Percentiles rank a stretch among this genome's conserved stretches.
Evolutionary conservation across 2,797 vertebrate genomes (phyloP).

Genomic region (Coluber constrictor): DNA sequence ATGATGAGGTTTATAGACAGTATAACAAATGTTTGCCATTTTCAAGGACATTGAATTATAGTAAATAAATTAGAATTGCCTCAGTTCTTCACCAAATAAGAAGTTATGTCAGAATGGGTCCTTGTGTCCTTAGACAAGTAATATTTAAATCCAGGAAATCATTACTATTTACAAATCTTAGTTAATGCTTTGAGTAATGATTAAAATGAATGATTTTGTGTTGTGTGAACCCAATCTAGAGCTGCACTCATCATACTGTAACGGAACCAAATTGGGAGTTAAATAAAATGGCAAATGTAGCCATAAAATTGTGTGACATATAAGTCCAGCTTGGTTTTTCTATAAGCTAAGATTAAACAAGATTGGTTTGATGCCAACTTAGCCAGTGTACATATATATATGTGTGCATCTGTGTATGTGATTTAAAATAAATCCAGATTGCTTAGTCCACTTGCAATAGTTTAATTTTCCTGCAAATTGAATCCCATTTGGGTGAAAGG

Average conservation of each 20-base stretch:
- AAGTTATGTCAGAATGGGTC: not conserved
- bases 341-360: not conserved
- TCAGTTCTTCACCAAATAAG: not conserved
- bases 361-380: not conserved
- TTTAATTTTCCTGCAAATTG: not conserved
- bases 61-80: not conserved
- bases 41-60: not conserved
- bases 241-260: not conserved
- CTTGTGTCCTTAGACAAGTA: not conserved
- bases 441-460: not conserved
- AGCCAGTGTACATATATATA: not conserved
- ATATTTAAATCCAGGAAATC: not conserved
- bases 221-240: not conserved
- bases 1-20: not conserved
- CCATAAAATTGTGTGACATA: not conserved
- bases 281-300: not conserved
- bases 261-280: not conserved
- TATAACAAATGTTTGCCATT: not conserved
- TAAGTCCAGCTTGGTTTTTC: not conserved
- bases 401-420: not conserved
- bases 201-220: not conserved
- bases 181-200: not conserved
- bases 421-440: not conserved
- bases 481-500: not conserved
- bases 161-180: not conserved